Evolutionary conservation across 1,140 invertebrate species (phyloP).

Genomic region (Diorhabda carinulata): DNA sequence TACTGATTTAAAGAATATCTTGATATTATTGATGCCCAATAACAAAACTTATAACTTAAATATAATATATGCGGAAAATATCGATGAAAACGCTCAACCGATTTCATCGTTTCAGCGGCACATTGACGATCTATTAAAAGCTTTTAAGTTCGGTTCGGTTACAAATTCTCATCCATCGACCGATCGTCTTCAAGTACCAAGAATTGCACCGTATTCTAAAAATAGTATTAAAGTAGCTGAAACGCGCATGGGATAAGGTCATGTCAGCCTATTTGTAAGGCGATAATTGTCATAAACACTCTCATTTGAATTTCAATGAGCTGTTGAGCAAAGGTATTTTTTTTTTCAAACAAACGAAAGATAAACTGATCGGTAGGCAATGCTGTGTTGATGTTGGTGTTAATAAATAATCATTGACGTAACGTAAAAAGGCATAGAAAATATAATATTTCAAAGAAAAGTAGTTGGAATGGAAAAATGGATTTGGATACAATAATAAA

Average conservation of each 20-base stretch:
- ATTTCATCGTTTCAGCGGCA: too few relatives aligned
- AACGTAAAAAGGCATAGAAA: too few relatives aligned
- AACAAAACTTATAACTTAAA: too few relatives aligned
- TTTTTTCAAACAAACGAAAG: slow-evolving; percentile 11
- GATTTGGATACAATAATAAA: too few relatives aligned
- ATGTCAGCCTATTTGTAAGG: slow-evolving; percentile 30
- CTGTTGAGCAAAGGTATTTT: slow-evolving; percentile 16
- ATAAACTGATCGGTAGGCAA: slow-evolving; percentile 7
- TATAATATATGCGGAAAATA: too few relatives aligned
- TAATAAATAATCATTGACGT: too few relatives aligned
- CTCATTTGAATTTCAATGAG: slow-evolving; percentile 37
- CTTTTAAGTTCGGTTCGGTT: neutral
- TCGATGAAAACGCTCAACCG: too few relatives aligned
- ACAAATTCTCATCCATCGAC: neutral
- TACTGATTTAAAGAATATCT: too few relatives aligned
- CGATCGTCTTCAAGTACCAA: slow-evolving; percentile 10
- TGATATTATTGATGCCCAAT: too few relatives aligned
- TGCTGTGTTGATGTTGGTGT: neutral
- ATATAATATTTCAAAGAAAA: too few relatives aligned
- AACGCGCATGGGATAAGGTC: slow-evolving; percentile 15
- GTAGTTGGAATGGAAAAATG: too few relatives aligned
- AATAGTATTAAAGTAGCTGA: slow-evolving; percentile 14
- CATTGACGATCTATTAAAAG: slow-evolving; percentile 14
- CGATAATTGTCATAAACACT: slow-evolving; percentile 35
- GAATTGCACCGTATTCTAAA: slow-evolving; percentile 13